Base-by-base conservation (phyloP, 2,888 invertebrate genomes). In the Helleia helle region DNA sequence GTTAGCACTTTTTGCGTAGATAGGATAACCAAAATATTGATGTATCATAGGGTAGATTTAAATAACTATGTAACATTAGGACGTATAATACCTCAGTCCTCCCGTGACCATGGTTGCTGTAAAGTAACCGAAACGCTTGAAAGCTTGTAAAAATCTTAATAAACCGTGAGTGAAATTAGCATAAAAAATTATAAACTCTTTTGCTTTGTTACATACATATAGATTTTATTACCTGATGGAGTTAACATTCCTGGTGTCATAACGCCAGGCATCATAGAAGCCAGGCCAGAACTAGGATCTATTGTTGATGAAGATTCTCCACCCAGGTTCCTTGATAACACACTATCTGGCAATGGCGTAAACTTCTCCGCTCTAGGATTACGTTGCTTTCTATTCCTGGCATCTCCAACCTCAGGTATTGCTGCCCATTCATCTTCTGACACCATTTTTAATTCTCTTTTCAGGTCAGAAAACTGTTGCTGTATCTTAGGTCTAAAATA, bases 401-500 rank as follows among this genome's bases (percentile, higher is more conserved):
- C 96, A 74, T 99, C 99, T n/a, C 99, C 99, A 0, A 99, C 99
- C 81, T 99, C 99, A 0, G 99, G 99, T 48, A 99, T 93, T 36
- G 93, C 94, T 38, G 94, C 91, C 99, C 99, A 99, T 65, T 99
- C 97, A 45, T 96, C 96, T 57, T 94, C 94, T 0, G 92, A 91
- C 0, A 99, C 93, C 40, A 88, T 86, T 38, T 92, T 91, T 13
- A 96, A 71, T 50, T 94, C 94, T 55, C 95, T 87, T 74, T 99
- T 99, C 12, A 99, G 81, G 77, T 99, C 99, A 6, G 97, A 97
- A 70, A 99, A 99, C 65, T 99, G 98, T 65, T 99, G 99, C 65
- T 99, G 99, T 58, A 99, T 99, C 87, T 99, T 99, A 1, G 99
- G 99, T 48, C 94, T 87, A 54, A 2, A 60, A 61, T 25, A 38